Evolutionary conservation across 2,113 vertebrate genomes (phyloP).

Genomic region (Harpagus bidentatus): DNA sequence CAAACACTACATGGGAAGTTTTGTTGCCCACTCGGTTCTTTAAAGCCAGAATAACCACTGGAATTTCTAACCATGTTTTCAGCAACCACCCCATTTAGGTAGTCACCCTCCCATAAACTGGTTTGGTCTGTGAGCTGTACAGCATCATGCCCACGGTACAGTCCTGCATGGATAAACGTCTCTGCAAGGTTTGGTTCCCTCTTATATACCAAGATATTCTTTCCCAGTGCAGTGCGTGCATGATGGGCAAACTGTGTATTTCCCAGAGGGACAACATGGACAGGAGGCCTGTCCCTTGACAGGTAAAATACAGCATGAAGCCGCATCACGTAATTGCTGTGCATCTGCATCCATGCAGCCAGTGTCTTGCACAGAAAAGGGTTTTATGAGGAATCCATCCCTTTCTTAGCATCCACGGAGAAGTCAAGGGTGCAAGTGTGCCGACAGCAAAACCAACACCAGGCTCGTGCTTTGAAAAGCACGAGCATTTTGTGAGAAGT

Average conservation of each 20-base stretch:
- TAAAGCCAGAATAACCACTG: not conserved
- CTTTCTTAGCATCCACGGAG: not conserved
- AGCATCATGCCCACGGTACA: not conserved
- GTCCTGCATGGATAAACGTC: not conserved
- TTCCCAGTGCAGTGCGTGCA: rapidly evolving
- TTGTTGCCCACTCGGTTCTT: not conserved
- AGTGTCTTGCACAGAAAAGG: not conserved
- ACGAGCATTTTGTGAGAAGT: not conserved
- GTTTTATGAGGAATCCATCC: not conserved
- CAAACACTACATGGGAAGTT: rapidly evolving
- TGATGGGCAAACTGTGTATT: not conserved
- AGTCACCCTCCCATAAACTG: not conserved
- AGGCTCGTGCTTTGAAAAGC: not conserved
- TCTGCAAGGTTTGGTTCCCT: not conserved
- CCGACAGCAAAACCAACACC: not conserved
- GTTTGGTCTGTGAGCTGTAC: not conserved
- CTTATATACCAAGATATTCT: not conserved
- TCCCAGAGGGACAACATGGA: not conserved
- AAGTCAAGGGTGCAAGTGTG: not conserved
- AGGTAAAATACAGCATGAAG: not conserved
- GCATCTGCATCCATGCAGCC: not conserved
- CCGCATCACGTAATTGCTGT: not conserved
- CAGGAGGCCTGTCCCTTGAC: not conserved
- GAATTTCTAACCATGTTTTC: not conserved
- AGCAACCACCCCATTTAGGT: not conserved